These are phyloP conservation scores for Cataglyphis livida DNA, from an alignment of 2,888 invertebrate genomes.

Conservation along the genomic window DNA sequence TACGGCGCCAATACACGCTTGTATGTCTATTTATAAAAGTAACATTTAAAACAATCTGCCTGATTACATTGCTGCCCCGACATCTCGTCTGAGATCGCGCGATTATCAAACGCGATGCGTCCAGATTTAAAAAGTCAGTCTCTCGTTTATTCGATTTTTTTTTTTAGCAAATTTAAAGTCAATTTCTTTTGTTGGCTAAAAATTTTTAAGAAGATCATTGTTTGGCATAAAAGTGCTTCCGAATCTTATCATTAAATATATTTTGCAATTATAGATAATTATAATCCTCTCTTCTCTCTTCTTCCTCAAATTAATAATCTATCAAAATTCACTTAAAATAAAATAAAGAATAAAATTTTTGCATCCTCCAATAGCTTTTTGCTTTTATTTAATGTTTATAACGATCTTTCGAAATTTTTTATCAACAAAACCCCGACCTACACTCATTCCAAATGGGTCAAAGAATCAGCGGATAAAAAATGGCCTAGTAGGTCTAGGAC, in stretches of 20 bases:
- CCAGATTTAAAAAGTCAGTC: not conserved
- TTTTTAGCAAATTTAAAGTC: not conserved
- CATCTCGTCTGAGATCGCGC: not conserved
- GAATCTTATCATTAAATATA: not conserved
- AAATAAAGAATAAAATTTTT: not conserved
- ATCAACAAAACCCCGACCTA: not conserved
- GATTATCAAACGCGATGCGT: not conserved
- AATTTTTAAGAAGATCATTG: not conserved
- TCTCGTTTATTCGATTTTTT: not conserved
- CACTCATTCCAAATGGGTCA: not conserved
- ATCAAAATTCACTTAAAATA: not conserved
- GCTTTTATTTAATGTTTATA: not conserved
- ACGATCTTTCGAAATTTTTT: not conserved
- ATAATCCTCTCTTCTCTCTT: not conserved
- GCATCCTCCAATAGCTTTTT: not conserved
- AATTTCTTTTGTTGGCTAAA: not conserved
- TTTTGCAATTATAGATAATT: not conserved
- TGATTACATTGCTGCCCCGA: not conserved
- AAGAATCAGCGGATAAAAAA: conserved; percentile 4
- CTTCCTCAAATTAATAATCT: too few species aligned
- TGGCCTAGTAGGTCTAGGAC: conserved; percentile 1
- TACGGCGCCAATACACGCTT: not conserved
- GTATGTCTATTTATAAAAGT: not conserved
- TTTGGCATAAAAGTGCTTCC: not conserved
- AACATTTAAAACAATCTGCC: conserved; percentile 15